phyloP scores from a whole-genome alignment of 2,888 invertebrate species.

The Leptopilina drosophilae region DNA sequence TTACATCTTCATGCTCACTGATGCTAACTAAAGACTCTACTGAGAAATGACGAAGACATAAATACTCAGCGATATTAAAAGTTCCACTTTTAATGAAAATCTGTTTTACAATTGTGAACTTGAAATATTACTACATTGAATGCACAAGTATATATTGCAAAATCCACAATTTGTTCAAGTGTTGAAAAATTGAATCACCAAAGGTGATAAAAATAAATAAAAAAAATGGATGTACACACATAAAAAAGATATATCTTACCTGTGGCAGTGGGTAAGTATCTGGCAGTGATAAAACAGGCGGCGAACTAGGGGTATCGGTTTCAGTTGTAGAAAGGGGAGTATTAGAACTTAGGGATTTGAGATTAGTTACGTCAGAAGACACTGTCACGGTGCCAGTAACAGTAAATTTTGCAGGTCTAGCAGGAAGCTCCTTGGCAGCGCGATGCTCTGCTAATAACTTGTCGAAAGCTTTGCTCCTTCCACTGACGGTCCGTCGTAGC shows the following conservation, averaged over 20 bases:
- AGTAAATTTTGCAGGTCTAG: conserved; percentile 65
- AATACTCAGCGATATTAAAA: too few relatives aligned
- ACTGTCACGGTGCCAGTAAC: conserved; percentile 64
- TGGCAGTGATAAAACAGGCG: conserved; percentile 74
- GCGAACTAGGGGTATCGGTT: conserved; percentile 80
- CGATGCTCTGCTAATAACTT: conserved; percentile 86
- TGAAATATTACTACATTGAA: too few relatives aligned
- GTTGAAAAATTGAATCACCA: too few relatives aligned
- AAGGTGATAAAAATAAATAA: too few relatives aligned
- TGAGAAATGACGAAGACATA: too few relatives aligned
- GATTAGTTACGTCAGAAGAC: conserved; percentile 59
- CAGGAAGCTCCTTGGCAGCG: conserved; percentile 80
- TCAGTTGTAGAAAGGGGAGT: conserved; percentile 79
- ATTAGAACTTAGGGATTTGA: conserved; percentile 72
- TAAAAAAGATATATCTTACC: conserved; percentile 60
- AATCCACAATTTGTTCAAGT: too few relatives aligned
- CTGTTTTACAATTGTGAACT: too few relatives aligned
- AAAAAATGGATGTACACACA: too few relatives aligned
- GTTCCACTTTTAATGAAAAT: too few relatives aligned
- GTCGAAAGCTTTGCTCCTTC: conserved; percentile 86
- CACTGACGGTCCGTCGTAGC: conserved; percentile 83
- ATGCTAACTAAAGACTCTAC: too few relatives aligned
- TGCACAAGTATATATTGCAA: too few relatives aligned
- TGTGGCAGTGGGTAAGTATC: conserved; percentile 76
- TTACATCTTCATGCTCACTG: too few relatives aligned